Conservation (phyloP, 2,113 vertebrate species). For the Podarcis raffonei region DNA sequence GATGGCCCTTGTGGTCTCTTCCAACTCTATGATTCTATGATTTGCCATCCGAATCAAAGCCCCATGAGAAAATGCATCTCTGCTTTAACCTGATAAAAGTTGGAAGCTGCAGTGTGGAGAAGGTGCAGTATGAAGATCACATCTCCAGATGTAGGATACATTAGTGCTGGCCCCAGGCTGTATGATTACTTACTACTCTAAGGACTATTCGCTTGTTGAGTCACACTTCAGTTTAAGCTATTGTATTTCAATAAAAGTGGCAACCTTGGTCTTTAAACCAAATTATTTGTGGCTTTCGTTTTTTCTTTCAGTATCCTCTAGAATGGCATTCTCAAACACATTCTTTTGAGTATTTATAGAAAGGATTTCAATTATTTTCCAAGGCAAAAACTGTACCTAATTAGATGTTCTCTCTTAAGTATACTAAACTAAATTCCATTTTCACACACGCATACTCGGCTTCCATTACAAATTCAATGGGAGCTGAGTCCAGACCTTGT, state of each 20-base stretch:
- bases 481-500: slow-evolving; percentile 41
- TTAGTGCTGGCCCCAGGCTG: slow-evolving; percentile 48
- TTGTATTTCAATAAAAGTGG: slow-evolving; percentile 57
- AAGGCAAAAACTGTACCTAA: slow-evolving; percentile 33
- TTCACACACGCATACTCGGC: slow-evolving; percentile 26
- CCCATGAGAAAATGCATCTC: slow-evolving; percentile 38
- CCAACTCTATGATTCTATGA: no score
- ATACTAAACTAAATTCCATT: slow-evolving; percentile 21
- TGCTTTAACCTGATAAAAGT: slow-evolving; percentile 2
- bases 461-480: slow-evolving; percentile 25
- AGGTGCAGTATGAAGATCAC: slow-evolving; percentile 35
- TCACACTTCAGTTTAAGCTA: slow-evolving; percentile 54
- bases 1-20: no score
- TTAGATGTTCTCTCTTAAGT: slow-evolving; percentile 35
- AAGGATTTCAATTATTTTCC: slow-evolving; percentile 25
- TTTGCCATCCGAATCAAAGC: slow-evolving; percentile 5
- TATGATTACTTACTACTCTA: slow-evolving; percentile 47
- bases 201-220: slow-evolving; percentile 54
- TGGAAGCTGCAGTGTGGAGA: slow-evolving; percentile 19
- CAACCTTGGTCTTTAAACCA: slow-evolving; percentile 60
- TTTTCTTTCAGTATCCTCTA: slow-evolving; percentile 38
- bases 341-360: neutral
- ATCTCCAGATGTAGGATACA: slow-evolving; percentile 42
- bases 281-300: slow-evolving; percentile 38
- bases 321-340: slow-evolving; percentile 11